Percentiles rank a stretch among this genome's conserved stretches.
Evolutionary conservation across 2,113 vertebrate genomes (phyloP).

Genomic region (Misgurnus anguillicaudatus): DNA sequence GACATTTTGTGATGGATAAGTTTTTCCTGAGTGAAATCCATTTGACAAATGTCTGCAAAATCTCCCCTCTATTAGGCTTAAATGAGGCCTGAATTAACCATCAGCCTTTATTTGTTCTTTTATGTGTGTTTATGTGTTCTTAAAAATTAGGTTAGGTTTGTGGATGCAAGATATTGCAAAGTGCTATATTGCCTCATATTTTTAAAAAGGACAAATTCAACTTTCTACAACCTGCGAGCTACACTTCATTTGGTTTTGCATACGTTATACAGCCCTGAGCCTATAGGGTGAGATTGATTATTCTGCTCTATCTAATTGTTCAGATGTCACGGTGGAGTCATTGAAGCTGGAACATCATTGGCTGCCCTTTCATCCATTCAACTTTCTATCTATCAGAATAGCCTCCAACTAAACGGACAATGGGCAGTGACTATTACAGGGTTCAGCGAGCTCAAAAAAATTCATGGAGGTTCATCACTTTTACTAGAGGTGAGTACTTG

Average conservation of each 20-base stretch:
- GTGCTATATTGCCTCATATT: not conserved
- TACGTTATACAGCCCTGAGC: not conserved
- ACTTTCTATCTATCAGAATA: constrained; percentile 1
- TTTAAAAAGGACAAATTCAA: not conserved
- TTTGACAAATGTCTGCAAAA: too few species aligned
- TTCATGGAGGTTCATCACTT: constrained; percentile 8
- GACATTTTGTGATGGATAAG: too few species aligned
- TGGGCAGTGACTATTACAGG: constrained; percentile 38
- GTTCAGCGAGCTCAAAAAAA: constrained; percentile 17
- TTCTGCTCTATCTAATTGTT: constrained; percentile 2
- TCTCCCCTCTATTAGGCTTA: too few species aligned
- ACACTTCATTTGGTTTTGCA: not conserved
- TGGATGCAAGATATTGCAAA: not conserved
- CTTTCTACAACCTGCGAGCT: not conserved
- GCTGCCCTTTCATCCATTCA: constrained; percentile 21
- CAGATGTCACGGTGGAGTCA: constrained; percentile 20
- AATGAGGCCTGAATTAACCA: too few species aligned
- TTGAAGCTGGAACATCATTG: constrained; percentile 10
- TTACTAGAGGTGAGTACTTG: not conserved
- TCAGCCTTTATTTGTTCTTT: too few species aligned
- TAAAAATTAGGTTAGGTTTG: not conserved
- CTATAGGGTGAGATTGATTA: constrained; percentile 3
- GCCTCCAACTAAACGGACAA: constrained; percentile 19
- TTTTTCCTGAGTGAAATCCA: too few species aligned
- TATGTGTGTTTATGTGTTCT: not conserved